Conservation (phyloP, 2,113 vertebrate species). For the Labrus mixtus region DNA sequence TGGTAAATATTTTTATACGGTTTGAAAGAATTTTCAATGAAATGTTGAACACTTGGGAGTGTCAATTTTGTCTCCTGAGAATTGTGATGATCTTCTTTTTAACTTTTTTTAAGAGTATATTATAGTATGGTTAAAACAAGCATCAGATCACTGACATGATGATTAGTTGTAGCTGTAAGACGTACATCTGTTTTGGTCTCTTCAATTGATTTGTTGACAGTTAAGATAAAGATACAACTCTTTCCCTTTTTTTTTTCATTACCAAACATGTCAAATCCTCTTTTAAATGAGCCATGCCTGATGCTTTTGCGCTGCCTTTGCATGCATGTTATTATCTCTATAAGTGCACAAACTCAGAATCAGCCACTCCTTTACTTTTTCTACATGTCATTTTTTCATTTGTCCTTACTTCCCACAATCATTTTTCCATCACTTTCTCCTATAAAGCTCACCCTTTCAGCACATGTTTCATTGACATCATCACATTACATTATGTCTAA, state of each 20-base stretch:
- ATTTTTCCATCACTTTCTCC: not conserved
- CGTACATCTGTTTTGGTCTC: no score
- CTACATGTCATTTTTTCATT: constrained; percentile 12
- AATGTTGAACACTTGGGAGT: no score
- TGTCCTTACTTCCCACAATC: not conserved
- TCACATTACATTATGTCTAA: not conserved
- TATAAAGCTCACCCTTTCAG: not conserved
- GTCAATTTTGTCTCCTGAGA: no score
- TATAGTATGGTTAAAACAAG: no score
- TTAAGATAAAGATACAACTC: no score
- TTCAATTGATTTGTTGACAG: no score
- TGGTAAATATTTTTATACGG: no score
- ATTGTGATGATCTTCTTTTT: no score
- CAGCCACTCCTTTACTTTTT: not conserved
- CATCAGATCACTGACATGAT: no score
- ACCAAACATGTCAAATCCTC: not conserved
- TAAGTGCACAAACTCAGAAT: constrained; percentile 12
- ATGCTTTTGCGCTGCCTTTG: constrained; percentile 27
- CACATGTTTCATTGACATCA: not conserved
- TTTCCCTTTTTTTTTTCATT: not conserved
- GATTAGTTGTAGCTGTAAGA: no score
- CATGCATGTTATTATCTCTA: constrained; percentile 34
- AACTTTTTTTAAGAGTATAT: no score
- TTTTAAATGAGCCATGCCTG: constrained; percentile 22
- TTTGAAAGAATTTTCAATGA: no score